Evolutionary conservation across 2,113 vertebrate species (phyloP).

Genomic region (Odocoileus hemionus): DNA sequence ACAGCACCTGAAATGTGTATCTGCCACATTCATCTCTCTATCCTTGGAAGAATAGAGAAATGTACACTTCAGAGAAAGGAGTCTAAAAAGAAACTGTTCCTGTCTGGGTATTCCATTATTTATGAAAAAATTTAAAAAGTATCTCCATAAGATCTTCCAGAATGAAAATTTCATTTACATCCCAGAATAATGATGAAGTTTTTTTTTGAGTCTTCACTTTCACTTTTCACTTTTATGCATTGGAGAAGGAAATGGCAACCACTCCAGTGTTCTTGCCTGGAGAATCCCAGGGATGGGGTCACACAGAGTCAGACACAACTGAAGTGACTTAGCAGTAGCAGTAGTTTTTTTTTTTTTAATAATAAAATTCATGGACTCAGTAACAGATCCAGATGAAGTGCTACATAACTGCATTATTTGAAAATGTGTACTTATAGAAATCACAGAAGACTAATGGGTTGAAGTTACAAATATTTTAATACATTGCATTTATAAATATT

Average conservation of each 20-base stretch:
- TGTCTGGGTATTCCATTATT: neutral
- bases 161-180: neutral
- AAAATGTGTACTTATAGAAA: neutral
- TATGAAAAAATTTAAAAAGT: neutral
- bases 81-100: neutral
- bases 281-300: too few species aligned
- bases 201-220: too few species aligned
- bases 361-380: neutral
- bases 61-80: neutral
- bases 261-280: too few species aligned
- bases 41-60: neutral
- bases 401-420: neutral
- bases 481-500: neutral
- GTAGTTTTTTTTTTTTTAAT: neutral
- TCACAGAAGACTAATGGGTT: neutral
- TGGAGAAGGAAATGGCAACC: too few species aligned
- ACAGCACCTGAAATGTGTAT: neutral
- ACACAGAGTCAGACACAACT: too few species aligned
- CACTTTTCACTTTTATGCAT: too few species aligned
- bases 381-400: neutral
- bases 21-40: neutral
- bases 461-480: neutral
- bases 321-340: too few species aligned
- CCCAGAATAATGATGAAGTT: neutral
- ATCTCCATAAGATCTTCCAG: neutral